These are phyloP conservation scores for Pogonocherus hispidulus DNA, from an alignment of 2,888 invertebrate genomes.

Conservation along the genomic window DNA sequence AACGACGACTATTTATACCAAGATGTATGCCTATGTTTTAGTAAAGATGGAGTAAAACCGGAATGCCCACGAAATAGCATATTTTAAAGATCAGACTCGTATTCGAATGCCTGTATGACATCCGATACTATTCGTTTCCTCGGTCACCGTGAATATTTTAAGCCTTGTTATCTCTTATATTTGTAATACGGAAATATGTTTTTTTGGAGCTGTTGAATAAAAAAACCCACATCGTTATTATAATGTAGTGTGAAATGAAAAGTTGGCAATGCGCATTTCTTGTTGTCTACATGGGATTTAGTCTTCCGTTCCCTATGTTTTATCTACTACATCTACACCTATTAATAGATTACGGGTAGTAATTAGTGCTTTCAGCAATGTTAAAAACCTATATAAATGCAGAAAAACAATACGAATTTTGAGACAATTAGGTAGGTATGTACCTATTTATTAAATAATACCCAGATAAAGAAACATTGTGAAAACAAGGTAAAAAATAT, in stretches of 20 bases:
- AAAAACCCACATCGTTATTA: background rate
- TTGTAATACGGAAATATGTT: background rate
- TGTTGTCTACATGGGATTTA: background rate
- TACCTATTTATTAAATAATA: too few species aligned
- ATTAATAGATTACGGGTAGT: too few species aligned
- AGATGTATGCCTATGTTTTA: slow-evolving; percentile 14
- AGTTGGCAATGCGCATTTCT: background rate
- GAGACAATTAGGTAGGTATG: too few species aligned
- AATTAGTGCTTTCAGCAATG: too few species aligned
- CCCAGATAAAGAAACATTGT: too few species aligned
- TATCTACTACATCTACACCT: too few species aligned
- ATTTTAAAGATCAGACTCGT: slow-evolving; percentile 10
- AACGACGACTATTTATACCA: too few species aligned
- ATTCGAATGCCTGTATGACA: background rate
- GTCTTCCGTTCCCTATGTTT: background rate
- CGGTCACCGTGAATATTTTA: background rate
- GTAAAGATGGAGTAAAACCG: slow-evolving; percentile 22
- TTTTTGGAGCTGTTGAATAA: background rate
- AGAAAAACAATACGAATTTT: too few species aligned
- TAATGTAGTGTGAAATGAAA: background rate
- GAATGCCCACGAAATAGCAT: slow-evolving; percentile 33
- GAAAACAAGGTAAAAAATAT: too few species aligned
- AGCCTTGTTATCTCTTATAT: background rate
- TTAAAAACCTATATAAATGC: too few species aligned
- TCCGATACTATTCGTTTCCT: too few species aligned